Base-by-base conservation (phyloP, 2,797 vertebrate genomes). In the Strix occidentalis region DNA sequence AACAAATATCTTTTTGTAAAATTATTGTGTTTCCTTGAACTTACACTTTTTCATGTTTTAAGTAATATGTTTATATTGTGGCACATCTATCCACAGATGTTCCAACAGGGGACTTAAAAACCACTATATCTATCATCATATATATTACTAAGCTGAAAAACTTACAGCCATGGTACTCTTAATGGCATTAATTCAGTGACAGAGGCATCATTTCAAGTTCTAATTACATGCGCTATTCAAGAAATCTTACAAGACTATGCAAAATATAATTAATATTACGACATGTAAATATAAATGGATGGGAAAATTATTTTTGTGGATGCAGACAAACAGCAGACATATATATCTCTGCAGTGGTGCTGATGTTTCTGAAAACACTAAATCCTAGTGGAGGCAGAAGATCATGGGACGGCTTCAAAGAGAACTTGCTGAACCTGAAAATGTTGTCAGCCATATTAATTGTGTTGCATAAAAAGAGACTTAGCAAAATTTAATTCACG, bases 341-440 rank as follows among this genome's bases (percentile, higher is more conserved):
- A 3, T 0, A 0, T 53, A 53, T 53, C 18, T 64, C 16, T 60
- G 33, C 51, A 69, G 25, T 26, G 9, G 45, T 53, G 31, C 15
- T 63, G 29, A 41, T 43, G 37, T 24, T 80, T 85, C 45, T 72
- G 66, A 75, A 90, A 78, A 24, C 16, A n/a, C 6, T 70, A 58
- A 74, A 89, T 29, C 13, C 8, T 75, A 18, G 7, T 33, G 12
- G 20, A 75, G 18, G 2, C 48, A 60, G 29, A 51, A 82, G 29
- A 45, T 88, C 35, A 60, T 8, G 16, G 28, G 51, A 16, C 4
- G 13, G 13, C 24, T 58, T 75, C 33, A 71, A n/a, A 74, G 35
- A 72, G 33, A 50, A 79, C 26, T 46, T 15, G 1, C 20, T 81
- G 69, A 80, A 70, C 20, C 35, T 66, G 46, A 74, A 77, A 72